phyloP scores from a whole-genome alignment of 2,888 invertebrate species.

The Acrobasis consociella region DNA sequence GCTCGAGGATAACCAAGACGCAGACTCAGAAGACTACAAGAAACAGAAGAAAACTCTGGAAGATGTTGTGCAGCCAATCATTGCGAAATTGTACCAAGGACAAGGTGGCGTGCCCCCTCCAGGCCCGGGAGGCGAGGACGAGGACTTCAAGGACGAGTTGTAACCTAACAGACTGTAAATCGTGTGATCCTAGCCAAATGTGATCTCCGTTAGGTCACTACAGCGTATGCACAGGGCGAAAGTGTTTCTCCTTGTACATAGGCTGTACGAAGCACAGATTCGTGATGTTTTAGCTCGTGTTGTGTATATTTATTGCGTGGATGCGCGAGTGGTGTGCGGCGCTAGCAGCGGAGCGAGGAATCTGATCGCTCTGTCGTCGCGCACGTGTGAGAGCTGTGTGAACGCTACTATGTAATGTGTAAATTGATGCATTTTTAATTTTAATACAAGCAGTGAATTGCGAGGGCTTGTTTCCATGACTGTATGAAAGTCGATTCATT shows the following conservation, averaged over 20 bases:
- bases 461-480: conserved; percentile 50
- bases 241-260: conserved; percentile 35
- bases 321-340: conserved; percentile 51
- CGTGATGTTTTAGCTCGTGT: conserved; percentile 64
- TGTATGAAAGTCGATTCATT: conserved; percentile 44
- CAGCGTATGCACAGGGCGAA: conserved; percentile 43
- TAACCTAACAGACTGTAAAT: conserved; percentile 76
- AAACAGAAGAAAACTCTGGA: conserved; percentile 97
- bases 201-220: conserved; percentile 61
- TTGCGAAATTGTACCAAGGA: conserved; percentile 97
- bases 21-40: conserved; percentile 95
- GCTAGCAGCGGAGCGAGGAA: conserved; percentile 46
- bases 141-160: conserved; percentile 93
- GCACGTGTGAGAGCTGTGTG: conserved; percentile 42
- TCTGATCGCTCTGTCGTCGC: conserved; percentile 55
- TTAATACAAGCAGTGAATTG: conserved; percentile 56
- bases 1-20: conserved; percentile 97
- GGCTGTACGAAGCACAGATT: conserved; percentile 55
- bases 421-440: conserved; percentile 76
- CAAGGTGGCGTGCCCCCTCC: conserved; percentile 92
- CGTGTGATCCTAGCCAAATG: conserved; percentile 69
- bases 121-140: conserved; percentile 86
- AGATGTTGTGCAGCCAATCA: conserved; percentile 97
- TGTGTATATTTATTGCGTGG: conserved; percentile 75
- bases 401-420: conserved; percentile 45